Conservation (phyloP, 2,797 vertebrate genomes). For the Denticeps clupeoides region DNA sequence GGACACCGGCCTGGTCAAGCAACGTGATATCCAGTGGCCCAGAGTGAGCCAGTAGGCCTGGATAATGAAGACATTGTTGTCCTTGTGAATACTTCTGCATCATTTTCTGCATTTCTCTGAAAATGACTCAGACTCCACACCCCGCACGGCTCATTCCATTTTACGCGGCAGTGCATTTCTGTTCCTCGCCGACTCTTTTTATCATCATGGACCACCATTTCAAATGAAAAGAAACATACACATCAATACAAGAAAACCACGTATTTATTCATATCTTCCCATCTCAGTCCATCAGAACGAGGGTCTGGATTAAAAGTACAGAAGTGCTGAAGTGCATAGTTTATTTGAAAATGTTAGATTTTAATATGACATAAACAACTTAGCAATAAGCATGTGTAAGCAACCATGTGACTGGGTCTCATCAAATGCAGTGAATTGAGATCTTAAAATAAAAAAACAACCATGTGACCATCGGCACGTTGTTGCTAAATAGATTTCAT, state of each 20-base stretch:
- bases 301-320: too few species aligned
- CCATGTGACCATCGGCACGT: too few species aligned
- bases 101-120: constrained; percentile 60
- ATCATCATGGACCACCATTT: neutral
- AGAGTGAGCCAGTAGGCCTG: constrained; percentile 37
- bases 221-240: neutral
- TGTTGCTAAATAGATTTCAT: too few species aligned
- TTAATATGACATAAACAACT: too few species aligned
- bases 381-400: too few species aligned
- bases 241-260: too few species aligned
- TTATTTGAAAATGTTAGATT: too few species aligned
- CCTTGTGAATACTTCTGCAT: constrained; percentile 53
- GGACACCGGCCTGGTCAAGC: neutral
- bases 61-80: constrained; percentile 50
- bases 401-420: too few species aligned
- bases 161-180: constrained; percentile 3
- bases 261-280: too few species aligned
- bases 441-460: too few species aligned
- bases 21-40: constrained; percentile 24
- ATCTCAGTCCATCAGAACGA: neutral
- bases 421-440: too few species aligned
- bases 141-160: constrained; percentile 44
- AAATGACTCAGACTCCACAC: constrained; percentile 55
- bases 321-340: too few species aligned
- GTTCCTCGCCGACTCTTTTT: constrained; percentile 1